Conservation (phyloP, 2,113 vertebrate genomes). For the Grallaria varia region DNA sequence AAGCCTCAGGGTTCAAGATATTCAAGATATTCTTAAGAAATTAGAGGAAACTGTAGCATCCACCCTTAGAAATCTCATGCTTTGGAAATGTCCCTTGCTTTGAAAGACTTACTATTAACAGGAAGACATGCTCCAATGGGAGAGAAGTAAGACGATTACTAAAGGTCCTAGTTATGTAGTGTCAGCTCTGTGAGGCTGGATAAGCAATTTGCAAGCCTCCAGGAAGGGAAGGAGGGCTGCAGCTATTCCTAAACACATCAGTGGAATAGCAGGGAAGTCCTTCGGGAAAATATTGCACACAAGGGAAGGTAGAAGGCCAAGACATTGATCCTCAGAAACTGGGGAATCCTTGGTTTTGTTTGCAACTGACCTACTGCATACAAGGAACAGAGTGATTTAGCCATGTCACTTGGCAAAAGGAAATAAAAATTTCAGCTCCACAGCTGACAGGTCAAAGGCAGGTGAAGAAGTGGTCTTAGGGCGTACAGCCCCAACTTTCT, state of each 20-base stretch:
- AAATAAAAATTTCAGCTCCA: not conserved
- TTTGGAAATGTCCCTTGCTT: not conserved
- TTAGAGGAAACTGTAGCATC: not conserved
- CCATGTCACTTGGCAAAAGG: not conserved
- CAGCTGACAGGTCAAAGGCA: not conserved
- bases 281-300: not conserved
- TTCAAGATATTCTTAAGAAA: not conserved
- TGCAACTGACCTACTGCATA: not conserved
- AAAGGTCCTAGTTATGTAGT: not conserved
- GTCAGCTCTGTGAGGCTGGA: rapidly evolving
- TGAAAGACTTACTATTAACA: not conserved
- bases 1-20: not conserved
- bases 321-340: not conserved
- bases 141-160: not conserved
- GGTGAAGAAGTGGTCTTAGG: not conserved
- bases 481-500: not conserved
- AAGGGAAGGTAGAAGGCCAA: not conserved
- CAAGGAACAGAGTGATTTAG: not conserved
- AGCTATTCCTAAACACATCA: not conserved
- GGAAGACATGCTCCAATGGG: not conserved
- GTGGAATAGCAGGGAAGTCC: not conserved
- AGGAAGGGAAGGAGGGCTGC: not conserved
- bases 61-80: not conserved
- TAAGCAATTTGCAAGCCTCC: not conserved
- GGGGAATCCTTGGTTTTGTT: not conserved